Evolutionary conservation across 2,888 invertebrate genomes (phyloP).

Genomic region (Morpho achilles): DNA sequence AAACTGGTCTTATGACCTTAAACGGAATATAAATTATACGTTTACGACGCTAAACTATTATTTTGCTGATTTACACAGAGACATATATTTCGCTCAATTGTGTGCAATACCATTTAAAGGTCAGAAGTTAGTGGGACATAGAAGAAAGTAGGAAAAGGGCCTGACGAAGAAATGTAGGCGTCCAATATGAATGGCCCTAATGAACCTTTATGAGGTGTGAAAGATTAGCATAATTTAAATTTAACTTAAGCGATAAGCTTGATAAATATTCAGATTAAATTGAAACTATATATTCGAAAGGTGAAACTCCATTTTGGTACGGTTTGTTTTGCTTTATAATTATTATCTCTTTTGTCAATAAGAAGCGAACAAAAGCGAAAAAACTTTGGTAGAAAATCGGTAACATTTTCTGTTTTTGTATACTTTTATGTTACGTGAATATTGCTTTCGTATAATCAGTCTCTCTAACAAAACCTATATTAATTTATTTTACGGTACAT

Average conservation of each 20-base stretch:
- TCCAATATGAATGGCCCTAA: conserved; percentile 11
- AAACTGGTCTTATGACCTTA: too few species aligned
- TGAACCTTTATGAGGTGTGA: conserved; percentile 19
- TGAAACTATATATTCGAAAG: conserved; percentile 1
- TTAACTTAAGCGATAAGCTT: conserved; percentile 3
- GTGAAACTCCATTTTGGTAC: not conserved
- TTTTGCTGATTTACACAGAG: not conserved
- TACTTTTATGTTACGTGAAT: too few species aligned
- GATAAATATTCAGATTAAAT: conserved; percentile 2
- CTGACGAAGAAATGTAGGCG: conserved; percentile 17
- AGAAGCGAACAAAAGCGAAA: too few species aligned
- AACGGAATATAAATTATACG: too few species aligned
- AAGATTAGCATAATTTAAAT: conserved; percentile 12
- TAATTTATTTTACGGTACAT: too few species aligned
- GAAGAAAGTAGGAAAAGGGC: conserved; percentile 37
- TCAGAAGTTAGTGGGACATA: conserved; percentile 33
- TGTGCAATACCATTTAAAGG: conserved; percentile 26
- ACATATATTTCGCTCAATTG: conserved; percentile 1
- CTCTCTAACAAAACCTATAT: too few species aligned
- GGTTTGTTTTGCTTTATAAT: too few species aligned
- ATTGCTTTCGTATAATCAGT: too few species aligned
- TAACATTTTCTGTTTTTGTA: too few species aligned
- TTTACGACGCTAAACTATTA: too few species aligned
- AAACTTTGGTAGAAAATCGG: too few species aligned
- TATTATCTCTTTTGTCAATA: too few species aligned